These are phyloP conservation scores for Periophthalmodon schlosseri DNA, from an alignment of 2,113 vertebrate genomes.

Conservation along the genomic window DNA sequence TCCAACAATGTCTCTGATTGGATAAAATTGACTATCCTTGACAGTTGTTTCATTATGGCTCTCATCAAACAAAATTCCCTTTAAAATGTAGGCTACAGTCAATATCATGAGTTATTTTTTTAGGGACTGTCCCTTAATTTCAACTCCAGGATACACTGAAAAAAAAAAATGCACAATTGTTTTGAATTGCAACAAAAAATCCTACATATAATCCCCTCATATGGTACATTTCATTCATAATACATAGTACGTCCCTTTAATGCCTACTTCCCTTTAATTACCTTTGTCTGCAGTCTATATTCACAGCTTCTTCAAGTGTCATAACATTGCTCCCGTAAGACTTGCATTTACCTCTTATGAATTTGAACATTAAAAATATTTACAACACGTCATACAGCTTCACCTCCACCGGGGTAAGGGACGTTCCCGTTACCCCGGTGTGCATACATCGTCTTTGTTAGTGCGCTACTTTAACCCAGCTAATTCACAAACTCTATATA, in stretches of 20 bases:
- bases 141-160: not conserved
- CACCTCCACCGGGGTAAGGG: conserved; percentile 1
- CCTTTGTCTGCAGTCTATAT: conserved; percentile 26
- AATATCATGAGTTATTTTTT: not conserved
- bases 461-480: conserved; percentile 41
- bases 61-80: not conserved
- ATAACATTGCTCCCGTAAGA: conserved; percentile 32
- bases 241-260: conserved; percentile 15
- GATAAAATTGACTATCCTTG: too few relatives aligned
- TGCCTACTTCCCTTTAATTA: conserved; percentile 27
- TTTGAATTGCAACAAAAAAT: not conserved
- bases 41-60: too few relatives aligned
- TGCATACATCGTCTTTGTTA: conserved; percentile 32
- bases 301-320: conserved; percentile 46
- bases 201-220: conserved; percentile 7
- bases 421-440: conserved; percentile 18
- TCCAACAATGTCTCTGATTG: too few relatives aligned
- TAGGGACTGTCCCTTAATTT: not conserved
- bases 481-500: conserved; percentile 44
- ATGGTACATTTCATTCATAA: not conserved
- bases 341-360: conserved; percentile 48
- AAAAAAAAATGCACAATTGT: not conserved
- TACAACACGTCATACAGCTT: conserved; percentile 50
- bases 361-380: conserved; percentile 67
- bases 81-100: not conserved